A percentile compares a stretch with the other conserved stretches of the same genome.
phyloP scores from a whole-genome alignment of 2,888 invertebrate species.

The Ormia ochracea region DNA sequence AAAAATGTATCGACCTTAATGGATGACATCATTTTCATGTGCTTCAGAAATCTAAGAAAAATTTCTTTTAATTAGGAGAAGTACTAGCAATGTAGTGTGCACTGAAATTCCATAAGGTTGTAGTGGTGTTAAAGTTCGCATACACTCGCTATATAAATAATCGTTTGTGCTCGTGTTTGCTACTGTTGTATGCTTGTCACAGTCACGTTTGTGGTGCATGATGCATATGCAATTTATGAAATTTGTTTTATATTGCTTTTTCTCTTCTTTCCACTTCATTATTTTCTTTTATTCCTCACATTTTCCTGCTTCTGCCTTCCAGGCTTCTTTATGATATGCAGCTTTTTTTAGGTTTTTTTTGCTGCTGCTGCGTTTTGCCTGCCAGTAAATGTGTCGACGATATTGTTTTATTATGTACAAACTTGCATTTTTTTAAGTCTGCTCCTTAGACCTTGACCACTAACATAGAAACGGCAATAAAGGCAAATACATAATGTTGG shows the following conservation, averaged over 20 bases:
- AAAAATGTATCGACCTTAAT: no score
- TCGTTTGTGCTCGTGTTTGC: slow-evolving; percentile 31
- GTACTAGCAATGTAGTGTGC: not conserved
- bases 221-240: slow-evolving; percentile 66
- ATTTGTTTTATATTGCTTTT: slow-evolving; percentile 63
- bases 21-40: no score
- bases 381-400: not conserved
- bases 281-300: slow-evolving; percentile 49
- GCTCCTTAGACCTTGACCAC: slow-evolving; percentile 77
- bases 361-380: slow-evolving; percentile 2
- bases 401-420: slow-evolving; percentile 65
- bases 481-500: slow-evolving; percentile 35
- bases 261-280: slow-evolving; percentile 59
- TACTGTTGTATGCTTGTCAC: slow-evolving; percentile 29
- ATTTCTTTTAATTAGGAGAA: not conserved
- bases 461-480: slow-evolving; percentile 70
- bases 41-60: no score
- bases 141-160: not conserved
- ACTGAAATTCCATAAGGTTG: not conserved
- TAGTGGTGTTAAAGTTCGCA: not conserved
- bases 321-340: slow-evolving; percentile 59
- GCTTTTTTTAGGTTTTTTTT: slow-evolving; percentile 40
- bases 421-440: slow-evolving; percentile 63
- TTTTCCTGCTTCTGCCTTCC: slow-evolving; percentile 45
- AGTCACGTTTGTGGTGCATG: slow-evolving; percentile 71